Percentiles rank a stretch among this genome's conserved stretches.
Conservation (phyloP, 2,113 vertebrate genomes). For the Vombatus ursinus region DNA sequence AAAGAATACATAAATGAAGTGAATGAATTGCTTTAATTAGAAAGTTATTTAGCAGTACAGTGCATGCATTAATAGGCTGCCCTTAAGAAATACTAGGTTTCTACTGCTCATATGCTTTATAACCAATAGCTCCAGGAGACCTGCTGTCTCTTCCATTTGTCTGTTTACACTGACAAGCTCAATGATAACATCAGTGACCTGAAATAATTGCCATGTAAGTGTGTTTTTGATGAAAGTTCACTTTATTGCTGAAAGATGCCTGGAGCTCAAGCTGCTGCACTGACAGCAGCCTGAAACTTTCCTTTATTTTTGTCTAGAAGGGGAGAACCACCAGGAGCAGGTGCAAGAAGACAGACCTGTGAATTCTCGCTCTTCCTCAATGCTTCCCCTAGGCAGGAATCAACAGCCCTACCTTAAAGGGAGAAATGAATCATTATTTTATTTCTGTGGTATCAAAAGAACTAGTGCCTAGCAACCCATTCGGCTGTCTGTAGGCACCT, state of each 20-base stretch:
- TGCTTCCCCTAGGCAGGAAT: conserved; percentile 20
- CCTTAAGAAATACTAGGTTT: conserved; percentile 50
- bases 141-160: conserved; percentile 53
- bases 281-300: conserved; percentile 24
- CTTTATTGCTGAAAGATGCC: conserved; percentile 54
- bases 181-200: conserved; percentile 73
- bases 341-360: neutral
- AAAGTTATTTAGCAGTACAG: conserved; percentile 33
- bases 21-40: conserved; percentile 64
- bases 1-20: conserved; percentile 50
- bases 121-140: conserved; percentile 70
- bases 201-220: conserved; percentile 74
- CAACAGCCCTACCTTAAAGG: conserved; percentile 27
- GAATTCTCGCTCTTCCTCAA: neutral
- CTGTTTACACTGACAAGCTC: conserved; percentile 63
- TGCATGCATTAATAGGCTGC: conserved; percentile 45
- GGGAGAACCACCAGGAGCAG: neutral
- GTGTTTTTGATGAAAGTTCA: conserved; percentile 66
- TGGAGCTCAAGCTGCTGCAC: neutral
- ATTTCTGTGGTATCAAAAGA: neutral
- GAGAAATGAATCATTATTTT: conserved; percentile 59
- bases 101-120: conserved; percentile 20
- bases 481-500: conserved; percentile 18
- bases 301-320: neutral
- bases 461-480: neutral